These are phyloP conservation scores for Hanleya hanleyi DNA, from an alignment of 2,888 invertebrate genomes.

Conservation along the genomic window DNA sequence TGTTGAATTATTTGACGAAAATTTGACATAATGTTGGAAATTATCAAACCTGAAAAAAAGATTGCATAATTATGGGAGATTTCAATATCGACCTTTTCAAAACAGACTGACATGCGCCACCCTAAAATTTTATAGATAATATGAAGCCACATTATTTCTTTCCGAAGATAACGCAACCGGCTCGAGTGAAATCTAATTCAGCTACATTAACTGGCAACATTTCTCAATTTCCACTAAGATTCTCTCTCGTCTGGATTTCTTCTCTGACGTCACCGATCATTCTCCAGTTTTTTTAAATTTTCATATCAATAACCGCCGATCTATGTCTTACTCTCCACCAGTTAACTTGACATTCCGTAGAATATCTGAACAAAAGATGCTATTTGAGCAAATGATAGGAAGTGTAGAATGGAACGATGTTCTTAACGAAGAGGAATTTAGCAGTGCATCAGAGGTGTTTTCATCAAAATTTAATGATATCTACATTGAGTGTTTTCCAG, in stretches of 20 bases:
- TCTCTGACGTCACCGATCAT: background rate
- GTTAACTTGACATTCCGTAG: too few species aligned
- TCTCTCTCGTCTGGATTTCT: background rate
- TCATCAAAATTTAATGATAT: background rate
- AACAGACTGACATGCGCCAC: too few species aligned
- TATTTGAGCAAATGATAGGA: too few species aligned
- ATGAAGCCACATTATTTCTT: background rate
- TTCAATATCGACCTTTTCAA: too few species aligned
- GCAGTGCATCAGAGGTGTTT: background rate
- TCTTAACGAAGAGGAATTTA: background rate
- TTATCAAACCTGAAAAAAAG: too few species aligned
- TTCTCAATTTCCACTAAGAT: background rate
- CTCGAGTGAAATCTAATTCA: background rate
- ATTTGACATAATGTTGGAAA: too few species aligned
- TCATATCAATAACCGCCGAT: background rate
- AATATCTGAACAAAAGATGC: too few species aligned
- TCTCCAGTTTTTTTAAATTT: background rate
- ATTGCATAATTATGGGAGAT: too few species aligned
- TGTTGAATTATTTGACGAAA: too few species aligned
- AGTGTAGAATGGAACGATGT: too few species aligned
- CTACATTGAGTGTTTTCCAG: background rate
- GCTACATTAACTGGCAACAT: background rate
- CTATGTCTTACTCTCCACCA: background rate
- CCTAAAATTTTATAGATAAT: too few species aligned
- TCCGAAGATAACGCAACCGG: background rate